Conservation (phyloP, 2,797 vertebrate genomes). For the Ciconia nigra region DNA sequence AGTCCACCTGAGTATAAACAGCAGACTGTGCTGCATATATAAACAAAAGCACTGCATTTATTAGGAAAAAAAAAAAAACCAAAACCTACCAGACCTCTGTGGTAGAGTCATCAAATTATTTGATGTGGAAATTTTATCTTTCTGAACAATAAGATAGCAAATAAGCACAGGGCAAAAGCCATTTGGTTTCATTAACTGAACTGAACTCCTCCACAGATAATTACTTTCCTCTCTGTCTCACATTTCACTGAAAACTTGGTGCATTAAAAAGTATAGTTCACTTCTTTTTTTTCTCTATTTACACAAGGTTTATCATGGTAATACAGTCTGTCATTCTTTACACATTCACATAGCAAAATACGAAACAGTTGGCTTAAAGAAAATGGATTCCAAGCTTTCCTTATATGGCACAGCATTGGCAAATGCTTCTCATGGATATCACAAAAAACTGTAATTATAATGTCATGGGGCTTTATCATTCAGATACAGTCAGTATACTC, state of each 20-base stretch:
- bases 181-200: background rate
- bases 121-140: background rate
- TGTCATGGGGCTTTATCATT: slow-evolving; percentile 42
- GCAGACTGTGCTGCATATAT: background rate
- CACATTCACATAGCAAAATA: background rate
- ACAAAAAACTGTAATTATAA: slow-evolving; percentile 53
- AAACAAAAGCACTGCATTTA: background rate
- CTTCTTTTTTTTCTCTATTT: background rate
- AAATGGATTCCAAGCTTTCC: background rate
- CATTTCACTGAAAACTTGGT: background rate
- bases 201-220: background rate
- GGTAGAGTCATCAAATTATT: background rate
- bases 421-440: background rate
- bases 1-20: background rate
- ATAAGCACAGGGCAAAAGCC: background rate
- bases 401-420: background rate
- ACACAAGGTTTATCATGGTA: background rate
- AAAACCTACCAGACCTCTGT: background rate
- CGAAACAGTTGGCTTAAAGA: background rate
- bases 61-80: background rate
- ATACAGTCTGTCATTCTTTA: background rate
- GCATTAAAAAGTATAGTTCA: background rate
- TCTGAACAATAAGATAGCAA: background rate
- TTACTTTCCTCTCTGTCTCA: background rate
- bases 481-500: slow-evolving; percentile 8